phyloP scores from a whole-genome alignment of 1,140 invertebrate species.

The Lepidotrigona ventralis region DNA sequence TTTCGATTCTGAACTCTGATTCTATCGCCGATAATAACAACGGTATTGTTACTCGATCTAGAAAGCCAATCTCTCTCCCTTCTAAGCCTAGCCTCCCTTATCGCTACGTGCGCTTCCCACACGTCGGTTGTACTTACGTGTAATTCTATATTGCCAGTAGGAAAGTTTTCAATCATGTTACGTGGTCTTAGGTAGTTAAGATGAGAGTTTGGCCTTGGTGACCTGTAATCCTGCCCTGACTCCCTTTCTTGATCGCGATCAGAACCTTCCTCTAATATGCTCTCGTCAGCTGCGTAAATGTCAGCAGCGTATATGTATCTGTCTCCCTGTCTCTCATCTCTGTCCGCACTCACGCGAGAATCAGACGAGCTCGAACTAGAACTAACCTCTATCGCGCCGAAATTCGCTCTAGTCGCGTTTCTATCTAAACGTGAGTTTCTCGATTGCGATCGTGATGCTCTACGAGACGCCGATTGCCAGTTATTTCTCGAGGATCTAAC shows the following conservation, averaged over 20 bases:
- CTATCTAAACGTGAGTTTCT: conserved; percentile 56
- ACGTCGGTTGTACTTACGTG: conserved; percentile 82
- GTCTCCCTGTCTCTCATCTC: conserved; percentile 43
- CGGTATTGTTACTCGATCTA: conserved; percentile 69
- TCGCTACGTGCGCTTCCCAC: conserved; percentile 85
- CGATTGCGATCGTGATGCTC: conserved; percentile 48
- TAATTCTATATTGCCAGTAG: conserved; percentile 74
- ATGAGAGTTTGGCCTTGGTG: conserved; percentile 47
- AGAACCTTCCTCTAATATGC: conserved; percentile 35
- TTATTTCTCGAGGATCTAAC: conserved; percentile 59
- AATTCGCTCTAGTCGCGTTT: conserved; percentile 56
- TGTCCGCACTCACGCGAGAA: conserved; percentile 22
- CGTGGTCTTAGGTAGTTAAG: conserved; percentile 62
- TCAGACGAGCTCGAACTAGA: conserved; percentile 46
- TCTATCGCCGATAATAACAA: conserved; percentile 76
- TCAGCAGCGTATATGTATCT: conserved; percentile 45
- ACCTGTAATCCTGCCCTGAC: conserved; percentile 53
- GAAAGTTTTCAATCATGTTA: conserved; percentile 68
- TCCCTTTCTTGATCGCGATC: conserved; percentile 44
- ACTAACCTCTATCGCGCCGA: conserved; percentile 59
- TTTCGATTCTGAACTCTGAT: conserved; percentile 67
- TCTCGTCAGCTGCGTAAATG: conserved; percentile 42
- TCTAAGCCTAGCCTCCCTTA: conserved; percentile 83
- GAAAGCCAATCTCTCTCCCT: conserved; percentile 76
- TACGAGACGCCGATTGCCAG: conserved; percentile 61